Evolutionary conservation across 2,888 invertebrate genomes (phyloP).

Genomic region (Galerucella pusilla): DNA sequence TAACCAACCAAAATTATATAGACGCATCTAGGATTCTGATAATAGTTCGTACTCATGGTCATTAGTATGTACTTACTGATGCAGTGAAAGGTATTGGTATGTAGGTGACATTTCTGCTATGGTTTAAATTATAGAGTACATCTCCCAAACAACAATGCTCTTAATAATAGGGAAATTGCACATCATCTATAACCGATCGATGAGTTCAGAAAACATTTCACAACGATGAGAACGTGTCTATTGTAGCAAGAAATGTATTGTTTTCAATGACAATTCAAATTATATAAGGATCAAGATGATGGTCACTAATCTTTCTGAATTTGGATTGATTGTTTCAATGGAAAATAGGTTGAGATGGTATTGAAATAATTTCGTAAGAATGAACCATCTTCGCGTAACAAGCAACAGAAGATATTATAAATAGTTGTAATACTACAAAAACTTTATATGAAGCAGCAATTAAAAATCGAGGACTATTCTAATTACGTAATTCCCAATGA

Average conservation of each 20-base stretch:
- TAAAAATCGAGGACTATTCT: too few species aligned
- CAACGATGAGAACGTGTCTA: background rate
- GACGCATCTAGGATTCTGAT: constrained; percentile 8
- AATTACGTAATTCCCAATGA: too few species aligned
- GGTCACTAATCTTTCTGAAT: too few species aligned
- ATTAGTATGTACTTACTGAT: constrained; percentile 9
- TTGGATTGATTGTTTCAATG: too few species aligned
- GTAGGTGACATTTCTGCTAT: constrained; percentile 30
- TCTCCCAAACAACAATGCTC: constrained; percentile 27
- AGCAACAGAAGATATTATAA: too few species aligned
- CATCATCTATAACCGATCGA: background rate
- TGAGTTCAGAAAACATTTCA: background rate
- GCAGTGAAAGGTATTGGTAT: constrained; percentile 28
- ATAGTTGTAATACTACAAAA: too few species aligned
- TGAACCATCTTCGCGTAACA: too few species aligned
- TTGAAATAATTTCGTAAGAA: too few species aligned
- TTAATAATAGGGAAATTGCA: constrained; percentile 15
- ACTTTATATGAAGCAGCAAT: too few species aligned
- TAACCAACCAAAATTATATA: constrained; percentile 3
- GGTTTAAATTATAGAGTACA: constrained; percentile 32
- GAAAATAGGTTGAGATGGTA: too few species aligned
- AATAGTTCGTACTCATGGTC: constrained; percentile 31
- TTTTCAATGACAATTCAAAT: background rate
- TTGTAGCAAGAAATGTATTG: background rate
- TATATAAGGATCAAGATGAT: background rate